Percentiles rank a stretch among this genome's conserved stretches.
Conservation (phyloP, 2,797 vertebrate genomes). For the Gambelia wislizenii region DNA sequence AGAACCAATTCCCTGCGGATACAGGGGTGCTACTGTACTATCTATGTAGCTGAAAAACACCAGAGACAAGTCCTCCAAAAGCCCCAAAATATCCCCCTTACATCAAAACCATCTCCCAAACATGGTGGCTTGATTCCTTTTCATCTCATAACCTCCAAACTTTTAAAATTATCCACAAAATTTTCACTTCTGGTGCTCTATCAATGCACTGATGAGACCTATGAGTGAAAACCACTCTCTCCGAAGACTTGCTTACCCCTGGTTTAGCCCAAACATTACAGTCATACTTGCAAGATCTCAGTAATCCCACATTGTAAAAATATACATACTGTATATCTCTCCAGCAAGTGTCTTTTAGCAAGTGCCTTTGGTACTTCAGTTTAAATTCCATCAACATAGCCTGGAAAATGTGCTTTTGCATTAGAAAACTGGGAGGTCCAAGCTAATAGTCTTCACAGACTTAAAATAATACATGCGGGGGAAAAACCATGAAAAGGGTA, state of each 20-base stretch:
- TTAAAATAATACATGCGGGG: background rate
- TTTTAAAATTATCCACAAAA: no score
- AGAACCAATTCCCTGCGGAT: no score
- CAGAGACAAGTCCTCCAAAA: background rate
- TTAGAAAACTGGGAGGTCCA: constrained; percentile 9
- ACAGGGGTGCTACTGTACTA: no score
- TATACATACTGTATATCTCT: background rate
- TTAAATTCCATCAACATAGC: constrained; percentile 8
- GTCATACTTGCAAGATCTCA: background rate
- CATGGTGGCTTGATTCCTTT: no score
- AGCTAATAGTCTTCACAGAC: background rate
- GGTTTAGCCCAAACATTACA: background rate
- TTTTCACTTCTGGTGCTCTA: no score
- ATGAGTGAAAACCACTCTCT: no score
- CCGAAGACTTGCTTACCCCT: no score
- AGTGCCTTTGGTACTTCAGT: background rate
- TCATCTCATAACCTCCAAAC: no score
- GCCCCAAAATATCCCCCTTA: no score
- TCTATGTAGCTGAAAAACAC: background rate
- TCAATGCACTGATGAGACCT: no score
- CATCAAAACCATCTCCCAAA: no score
- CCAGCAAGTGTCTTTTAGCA: background rate
- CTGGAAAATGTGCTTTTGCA: background rate
- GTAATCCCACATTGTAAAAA: background rate
- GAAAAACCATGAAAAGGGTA: background rate